Conservation (phyloP, 2,113 vertebrate genomes). For the Agelaius phoeniceus region DNA sequence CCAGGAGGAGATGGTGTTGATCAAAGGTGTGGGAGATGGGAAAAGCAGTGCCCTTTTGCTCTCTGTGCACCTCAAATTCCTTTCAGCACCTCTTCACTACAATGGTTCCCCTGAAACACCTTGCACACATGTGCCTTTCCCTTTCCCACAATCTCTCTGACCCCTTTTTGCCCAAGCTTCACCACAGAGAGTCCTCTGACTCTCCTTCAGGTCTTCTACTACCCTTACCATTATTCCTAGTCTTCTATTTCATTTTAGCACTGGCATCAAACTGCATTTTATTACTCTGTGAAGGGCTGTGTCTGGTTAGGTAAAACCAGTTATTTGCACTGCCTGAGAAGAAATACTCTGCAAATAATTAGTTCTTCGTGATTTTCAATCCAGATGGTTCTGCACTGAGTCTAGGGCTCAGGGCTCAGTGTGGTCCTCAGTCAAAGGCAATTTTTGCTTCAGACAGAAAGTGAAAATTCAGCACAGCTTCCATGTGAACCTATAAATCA, state of each 20-base stretch:
- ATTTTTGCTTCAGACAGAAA: background rate
- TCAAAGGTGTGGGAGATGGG: background rate
- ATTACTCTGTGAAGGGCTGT: background rate
- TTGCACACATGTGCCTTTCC: background rate
- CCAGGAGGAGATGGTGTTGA: background rate
- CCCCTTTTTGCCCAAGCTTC: background rate
- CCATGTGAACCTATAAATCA: background rate
- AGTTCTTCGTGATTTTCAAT: background rate
- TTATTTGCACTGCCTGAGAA: background rate
- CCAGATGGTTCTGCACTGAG: background rate
- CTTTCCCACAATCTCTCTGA: background rate
- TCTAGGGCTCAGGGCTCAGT: background rate
- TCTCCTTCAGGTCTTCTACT: background rate
- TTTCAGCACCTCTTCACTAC: background rate
- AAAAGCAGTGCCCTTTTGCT: background rate
- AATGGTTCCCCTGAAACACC: background rate
- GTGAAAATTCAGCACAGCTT: background rate
- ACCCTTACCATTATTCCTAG: background rate
- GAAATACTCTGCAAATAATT: background rate
- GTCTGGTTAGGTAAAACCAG: background rate
- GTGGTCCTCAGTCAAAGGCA: background rate
- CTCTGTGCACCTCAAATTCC: background rate
- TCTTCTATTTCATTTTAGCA: background rate
- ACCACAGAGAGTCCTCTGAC: background rate
- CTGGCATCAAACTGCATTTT: background rate